phyloP scores from a whole-genome alignment of 1,140 invertebrate genomes.

The Tetramorium alpestre region DNA sequence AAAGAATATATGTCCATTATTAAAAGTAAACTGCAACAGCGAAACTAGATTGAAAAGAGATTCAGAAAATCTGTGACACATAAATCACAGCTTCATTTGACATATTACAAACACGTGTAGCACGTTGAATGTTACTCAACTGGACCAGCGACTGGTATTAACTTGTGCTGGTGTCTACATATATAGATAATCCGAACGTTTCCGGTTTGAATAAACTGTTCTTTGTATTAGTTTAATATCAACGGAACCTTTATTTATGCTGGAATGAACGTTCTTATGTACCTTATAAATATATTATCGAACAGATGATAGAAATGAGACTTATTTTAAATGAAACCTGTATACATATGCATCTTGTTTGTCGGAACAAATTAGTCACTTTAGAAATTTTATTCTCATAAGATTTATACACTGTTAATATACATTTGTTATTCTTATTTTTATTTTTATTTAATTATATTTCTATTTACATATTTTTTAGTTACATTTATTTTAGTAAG shows the following conservation, averaged over 20 bases:
- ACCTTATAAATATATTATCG: conserved; percentile 4
- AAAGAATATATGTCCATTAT: background rate
- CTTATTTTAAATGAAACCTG: background rate
- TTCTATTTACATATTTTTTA: background rate
- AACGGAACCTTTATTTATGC: conserved; percentile 47
- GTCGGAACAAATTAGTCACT: conserved; percentile 4
- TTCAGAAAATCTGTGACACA: background rate
- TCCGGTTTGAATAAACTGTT: conserved; percentile 46
- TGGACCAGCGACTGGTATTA: conserved; percentile 46
- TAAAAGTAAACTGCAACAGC: background rate
- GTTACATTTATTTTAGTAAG: background rate
- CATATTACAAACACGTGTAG: background rate
- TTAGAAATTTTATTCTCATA: background rate
- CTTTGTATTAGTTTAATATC: conserved; percentile 46
- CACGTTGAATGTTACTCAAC: conserved; percentile 37
- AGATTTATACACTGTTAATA: background rate
- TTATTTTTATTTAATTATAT: background rate
- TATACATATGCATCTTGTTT: background rate
- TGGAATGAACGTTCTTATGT: background rate
- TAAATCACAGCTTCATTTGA: background rate
- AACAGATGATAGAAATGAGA: conserved; percentile 52
- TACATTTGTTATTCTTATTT: background rate
- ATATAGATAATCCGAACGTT: conserved; percentile 22
- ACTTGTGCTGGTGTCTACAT: background rate
- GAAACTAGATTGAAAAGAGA: background rate